Conservation (phyloP, 2,113 vertebrate genomes). For the Oreocharis arfaki region DNA sequence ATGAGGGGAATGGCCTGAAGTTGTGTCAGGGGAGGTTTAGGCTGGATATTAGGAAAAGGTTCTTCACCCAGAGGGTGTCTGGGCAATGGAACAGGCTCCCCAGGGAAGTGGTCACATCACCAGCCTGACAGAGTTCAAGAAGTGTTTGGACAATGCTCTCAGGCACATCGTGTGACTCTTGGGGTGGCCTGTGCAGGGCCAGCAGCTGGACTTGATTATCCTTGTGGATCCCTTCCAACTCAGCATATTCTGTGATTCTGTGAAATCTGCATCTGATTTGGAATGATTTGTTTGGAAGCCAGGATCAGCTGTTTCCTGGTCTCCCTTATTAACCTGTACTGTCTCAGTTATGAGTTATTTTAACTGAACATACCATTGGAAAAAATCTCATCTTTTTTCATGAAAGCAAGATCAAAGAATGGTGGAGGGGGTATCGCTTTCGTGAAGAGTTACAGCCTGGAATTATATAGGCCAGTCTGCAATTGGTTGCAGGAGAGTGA, state of each 20-base stretch:
- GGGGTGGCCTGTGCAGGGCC: not conserved
- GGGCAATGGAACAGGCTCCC: not conserved
- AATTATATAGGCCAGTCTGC: not conserved
- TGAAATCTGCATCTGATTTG: not conserved
- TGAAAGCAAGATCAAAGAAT: not conserved
- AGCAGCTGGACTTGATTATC: not conserved
- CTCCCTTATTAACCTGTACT: not conserved
- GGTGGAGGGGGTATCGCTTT: fast-evolving
- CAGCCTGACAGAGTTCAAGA: not conserved
- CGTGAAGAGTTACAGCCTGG: not conserved
- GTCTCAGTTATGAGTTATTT: not conserved
- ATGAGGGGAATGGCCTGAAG: not conserved
- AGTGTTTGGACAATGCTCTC: not conserved
- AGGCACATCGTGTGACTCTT: not conserved
- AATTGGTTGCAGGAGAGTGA: not conserved
- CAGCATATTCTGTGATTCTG: not conserved
- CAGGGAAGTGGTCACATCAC: not conserved
- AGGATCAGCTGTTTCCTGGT: not conserved
- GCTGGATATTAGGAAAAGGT: not conserved
- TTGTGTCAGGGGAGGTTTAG: not conserved
- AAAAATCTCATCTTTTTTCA: not conserved
- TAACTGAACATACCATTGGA: not conserved
- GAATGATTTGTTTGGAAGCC: not conserved
- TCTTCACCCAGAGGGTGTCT: fast-evolving
- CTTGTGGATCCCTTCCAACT: not conserved